Percentiles rank a stretch among this genome's conserved stretches.
Evolutionary conservation across 2,113 vertebrate species (phyloP).

Genomic region (Indicator indicator): DNA sequence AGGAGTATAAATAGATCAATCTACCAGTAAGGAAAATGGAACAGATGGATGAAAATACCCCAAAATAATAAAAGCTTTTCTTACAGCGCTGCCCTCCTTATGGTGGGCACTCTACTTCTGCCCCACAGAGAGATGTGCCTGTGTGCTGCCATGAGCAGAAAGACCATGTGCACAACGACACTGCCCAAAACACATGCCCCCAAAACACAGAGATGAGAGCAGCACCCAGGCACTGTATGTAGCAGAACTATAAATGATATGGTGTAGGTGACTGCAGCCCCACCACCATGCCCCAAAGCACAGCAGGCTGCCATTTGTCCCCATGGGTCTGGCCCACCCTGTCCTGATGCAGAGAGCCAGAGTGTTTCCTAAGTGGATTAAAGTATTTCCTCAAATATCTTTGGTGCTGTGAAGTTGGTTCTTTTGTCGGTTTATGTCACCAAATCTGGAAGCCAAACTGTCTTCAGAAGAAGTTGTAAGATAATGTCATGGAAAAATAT

Average conservation of each 20-base stretch:
- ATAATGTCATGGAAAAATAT: background rate
- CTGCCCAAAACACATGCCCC: background rate
- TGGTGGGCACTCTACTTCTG: background rate
- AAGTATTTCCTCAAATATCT: background rate
- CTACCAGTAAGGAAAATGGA: background rate
- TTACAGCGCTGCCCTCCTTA: background rate
- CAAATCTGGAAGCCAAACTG: background rate
- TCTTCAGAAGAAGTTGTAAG: background rate
- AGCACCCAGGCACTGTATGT: background rate
- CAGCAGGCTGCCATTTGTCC: rapidly evolving
- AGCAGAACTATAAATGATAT: background rate
- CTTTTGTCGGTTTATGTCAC: background rate
- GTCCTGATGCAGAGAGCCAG: background rate
- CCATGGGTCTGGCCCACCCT: rapidly evolving
- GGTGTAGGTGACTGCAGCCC: background rate
- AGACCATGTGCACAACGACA: background rate
- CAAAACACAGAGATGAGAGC: background rate
- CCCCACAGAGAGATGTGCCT: background rate
- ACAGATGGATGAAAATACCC: background rate
- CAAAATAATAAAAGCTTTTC: background rate
- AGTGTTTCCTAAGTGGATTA: rapidly evolving
- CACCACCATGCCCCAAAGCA: rapidly evolving
- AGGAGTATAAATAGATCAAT: background rate
- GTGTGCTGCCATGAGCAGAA: background rate
- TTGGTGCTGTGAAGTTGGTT: background rate